Conservation (phyloP, 2,797 vertebrate genomes). For the Podarcis lilfordi region DNA sequence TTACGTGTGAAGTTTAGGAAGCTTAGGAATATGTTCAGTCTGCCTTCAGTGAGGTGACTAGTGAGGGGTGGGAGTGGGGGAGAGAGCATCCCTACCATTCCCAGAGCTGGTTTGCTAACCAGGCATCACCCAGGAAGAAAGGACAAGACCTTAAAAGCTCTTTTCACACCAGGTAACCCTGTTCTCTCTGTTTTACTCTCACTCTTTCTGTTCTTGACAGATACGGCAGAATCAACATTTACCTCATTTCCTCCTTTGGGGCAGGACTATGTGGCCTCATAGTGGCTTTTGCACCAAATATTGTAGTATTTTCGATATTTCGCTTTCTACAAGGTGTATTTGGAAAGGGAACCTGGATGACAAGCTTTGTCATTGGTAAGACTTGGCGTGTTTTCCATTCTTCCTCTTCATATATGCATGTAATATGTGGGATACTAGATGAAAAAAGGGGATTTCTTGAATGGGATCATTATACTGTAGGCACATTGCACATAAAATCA, state of each 20-base stretch:
- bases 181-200: not conserved
- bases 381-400: not conserved
- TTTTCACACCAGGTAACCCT: not conserved
- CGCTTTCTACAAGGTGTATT: slow-evolving; percentile 90
- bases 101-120: too few relatives aligned
- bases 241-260: slow-evolving; percentile 87
- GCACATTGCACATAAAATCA: not conserved
- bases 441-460: not conserved
- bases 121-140: too few relatives aligned
- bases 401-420: not conserved
- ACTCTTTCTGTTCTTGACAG: slow-evolving; percentile 72
- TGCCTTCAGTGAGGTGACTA: not conserved
- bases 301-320: slow-evolving; percentile 88
- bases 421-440: not conserved
- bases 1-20: not conserved
- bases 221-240: slow-evolving; percentile 89
- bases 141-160: too few relatives aligned
- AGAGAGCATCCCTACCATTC: not conserved
- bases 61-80: not conserved
- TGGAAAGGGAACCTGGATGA: slow-evolving; percentile 94
- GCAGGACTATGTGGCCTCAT: slow-evolving; percentile 87
- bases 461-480: not conserved
- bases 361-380: slow-evolving; percentile 92
- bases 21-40: not conserved
- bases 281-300: slow-evolving; percentile 89